Conservation (phyloP, 2,113 vertebrate genomes). For the Saguinus imperator region DNA sequence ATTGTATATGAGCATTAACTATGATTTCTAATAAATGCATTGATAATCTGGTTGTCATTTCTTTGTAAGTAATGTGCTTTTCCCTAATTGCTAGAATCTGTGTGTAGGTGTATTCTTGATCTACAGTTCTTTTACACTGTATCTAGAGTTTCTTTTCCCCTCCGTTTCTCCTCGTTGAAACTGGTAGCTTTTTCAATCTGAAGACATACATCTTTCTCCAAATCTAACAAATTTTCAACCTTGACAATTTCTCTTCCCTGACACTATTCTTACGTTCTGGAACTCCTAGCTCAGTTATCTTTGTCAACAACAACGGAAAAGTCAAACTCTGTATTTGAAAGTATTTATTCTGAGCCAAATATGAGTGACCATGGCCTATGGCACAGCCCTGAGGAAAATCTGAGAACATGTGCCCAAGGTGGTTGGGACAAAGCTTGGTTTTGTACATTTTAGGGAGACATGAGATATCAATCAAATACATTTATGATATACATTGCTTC, state of each 20-base stretch:
- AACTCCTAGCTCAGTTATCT: not conserved
- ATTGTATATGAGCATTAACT: not conserved
- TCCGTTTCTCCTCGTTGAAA: not conserved
- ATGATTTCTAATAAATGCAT: not conserved
- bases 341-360: too few relatives aligned
- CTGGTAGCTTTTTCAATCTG: constrained; percentile 4
- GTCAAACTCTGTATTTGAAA: too few relatives aligned
- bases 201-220: not conserved
- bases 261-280: not conserved
- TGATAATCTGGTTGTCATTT: not conserved
- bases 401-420: too few relatives aligned
- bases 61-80: not conserved
- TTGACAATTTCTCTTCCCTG: not conserved
- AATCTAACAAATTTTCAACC: not conserved
- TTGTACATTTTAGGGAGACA: too few relatives aligned
- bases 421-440: too few relatives aligned
- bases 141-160: not conserved
- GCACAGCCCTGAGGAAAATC: too few relatives aligned
- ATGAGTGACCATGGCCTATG: too few relatives aligned
- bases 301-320: too few relatives aligned
- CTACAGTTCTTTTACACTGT: not conserved
- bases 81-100: not conserved
- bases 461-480: too few relatives aligned
- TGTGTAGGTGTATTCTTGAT: not conserved
- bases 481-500: too few relatives aligned